Evolutionary conservation across 2,113 vertebrate species (phyloP), one percentile per base, ranked within the genome.

Genomic region (Perca flavescens): DNA sequence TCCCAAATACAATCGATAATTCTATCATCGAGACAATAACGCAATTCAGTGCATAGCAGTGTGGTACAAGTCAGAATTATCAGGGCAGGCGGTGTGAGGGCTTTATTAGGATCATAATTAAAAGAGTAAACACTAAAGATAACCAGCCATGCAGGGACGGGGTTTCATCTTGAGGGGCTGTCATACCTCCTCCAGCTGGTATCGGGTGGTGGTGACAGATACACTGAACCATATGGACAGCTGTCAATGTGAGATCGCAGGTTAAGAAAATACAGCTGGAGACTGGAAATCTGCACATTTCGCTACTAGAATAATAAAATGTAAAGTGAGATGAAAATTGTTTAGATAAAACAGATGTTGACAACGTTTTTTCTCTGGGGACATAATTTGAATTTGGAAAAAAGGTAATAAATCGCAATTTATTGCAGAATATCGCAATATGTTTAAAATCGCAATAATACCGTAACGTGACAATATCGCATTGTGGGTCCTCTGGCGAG

Each of bases 131-230:
- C 16, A 69, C 16, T 22, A 6, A 43, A 47, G 12, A 57, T 13
- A 60, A 5, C 21, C 47, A 76, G 34, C 36, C 76, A 52, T 21
- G 62, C 49, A 36, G 46, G 46, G 16, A 69, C 1, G 0, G 19
- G 47, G 46, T 46, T 73, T 61, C 31, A 43, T 80, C 19, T 15
- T 66, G 8, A 1, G 40, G 62, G 36, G 52, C 34, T 1, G 53
- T 53, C 96, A 91, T 89, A 99, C 98, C 98, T 98, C 91, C 98
- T 97, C 98, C 98, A 99, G 93, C 96, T 99, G 4, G 97, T 98
- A 86, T 99, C 98, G 0, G 97, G 96, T 0, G 98, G 98, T 0
- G 97, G 98, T 0, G 98, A 99, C 85, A 99, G 96, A 82, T 99
- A 99, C 64, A 99, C 97, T 0, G 98, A 95, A 86, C 97, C 95